Evolutionary conservation across 1,140 invertebrate genomes (phyloP).

Genomic region (Ceratina calcarata): DNA sequence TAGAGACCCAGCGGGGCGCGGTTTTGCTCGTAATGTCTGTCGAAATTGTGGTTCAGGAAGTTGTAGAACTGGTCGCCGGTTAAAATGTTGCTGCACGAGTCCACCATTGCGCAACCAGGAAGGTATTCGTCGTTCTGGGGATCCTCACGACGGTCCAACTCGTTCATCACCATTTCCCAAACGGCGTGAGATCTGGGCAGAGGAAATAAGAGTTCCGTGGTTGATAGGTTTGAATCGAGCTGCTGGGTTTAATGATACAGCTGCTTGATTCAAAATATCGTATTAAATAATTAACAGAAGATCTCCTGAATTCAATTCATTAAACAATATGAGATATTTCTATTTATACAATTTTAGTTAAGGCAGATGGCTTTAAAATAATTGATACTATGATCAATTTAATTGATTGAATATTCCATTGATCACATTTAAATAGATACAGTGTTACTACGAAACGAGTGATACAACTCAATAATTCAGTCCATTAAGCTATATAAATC

Average conservation of each 20-base stretch:
- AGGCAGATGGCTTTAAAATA: no score
- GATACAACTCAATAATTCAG: no score
- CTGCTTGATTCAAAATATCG: background rate
- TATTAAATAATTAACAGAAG: no score
- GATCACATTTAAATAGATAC: no score
- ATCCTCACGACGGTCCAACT: conserved; percentile 94
- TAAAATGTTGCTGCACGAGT: conserved; percentile 96
- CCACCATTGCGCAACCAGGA: conserved; percentile 97
- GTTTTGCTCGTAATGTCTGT: conserved; percentile 96
- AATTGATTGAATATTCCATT: no score
- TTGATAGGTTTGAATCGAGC: background rate
- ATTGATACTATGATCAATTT: no score
- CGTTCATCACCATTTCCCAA: conserved; percentile 99
- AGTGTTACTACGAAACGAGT: no score
- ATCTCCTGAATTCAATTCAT: no score
- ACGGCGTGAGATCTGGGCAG: conserved; percentile 87
- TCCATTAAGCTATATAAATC: no score
- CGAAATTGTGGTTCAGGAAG: conserved; percentile 97
- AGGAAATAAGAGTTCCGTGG: conserved; percentile 3
- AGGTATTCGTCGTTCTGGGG: conserved; percentile 94
- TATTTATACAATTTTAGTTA: no score
- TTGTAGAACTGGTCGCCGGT: conserved; percentile 97
- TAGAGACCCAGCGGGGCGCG: conserved; percentile 95
- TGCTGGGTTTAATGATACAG: background rate
- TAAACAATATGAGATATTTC: no score